These are phyloP conservation scores for Blomia tropicalis DNA, from an alignment of 2,888 invertebrate species.

Conservation along the genomic window DNA sequence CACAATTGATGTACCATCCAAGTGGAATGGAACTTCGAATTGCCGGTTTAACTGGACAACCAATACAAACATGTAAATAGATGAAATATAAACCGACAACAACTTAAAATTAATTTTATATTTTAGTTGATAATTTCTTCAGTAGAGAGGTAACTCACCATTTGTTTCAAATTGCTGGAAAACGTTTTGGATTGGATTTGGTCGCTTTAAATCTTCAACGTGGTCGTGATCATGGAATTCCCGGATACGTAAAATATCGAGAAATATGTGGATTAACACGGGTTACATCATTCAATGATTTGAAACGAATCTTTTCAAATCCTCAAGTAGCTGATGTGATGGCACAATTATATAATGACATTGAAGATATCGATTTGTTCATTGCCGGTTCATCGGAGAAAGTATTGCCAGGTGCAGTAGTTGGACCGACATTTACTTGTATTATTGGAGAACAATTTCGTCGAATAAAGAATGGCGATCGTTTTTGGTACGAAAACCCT, in stretches of 20 bases:
- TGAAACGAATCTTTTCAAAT: conserved; percentile 49
- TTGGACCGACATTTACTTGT: conserved; percentile 70
- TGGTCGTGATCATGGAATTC: conserved; percentile 33
- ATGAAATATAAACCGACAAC: background rate
- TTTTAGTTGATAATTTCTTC: conserved; percentile 15
- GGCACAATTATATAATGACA: conserved; percentile 38
- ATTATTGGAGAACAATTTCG: conserved; percentile 68
- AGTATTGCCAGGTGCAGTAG: conserved; percentile 53
- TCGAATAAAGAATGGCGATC: conserved; percentile 56
- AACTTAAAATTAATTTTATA: background rate
- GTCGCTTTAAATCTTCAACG: conserved; percentile 29
- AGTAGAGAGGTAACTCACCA: conserved; percentile 29
- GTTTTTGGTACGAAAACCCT: conserved; percentile 62
- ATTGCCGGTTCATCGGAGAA: conserved; percentile 67
- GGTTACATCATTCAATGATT: conserved; percentile 52
- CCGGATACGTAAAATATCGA: conserved; percentile 33
- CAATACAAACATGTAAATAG: conserved; percentile 23
- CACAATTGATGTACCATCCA: conserved; percentile 20
- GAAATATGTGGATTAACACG: conserved; percentile 34
- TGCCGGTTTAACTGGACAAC: conserved; percentile 27
- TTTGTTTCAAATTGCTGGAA: conserved; percentile 28
- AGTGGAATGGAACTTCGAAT: conserved; percentile 27
- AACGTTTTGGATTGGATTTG: conserved; percentile 32
- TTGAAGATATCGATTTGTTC: conserved; percentile 72
- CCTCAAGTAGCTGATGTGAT: conserved; percentile 24